Evolutionary conservation across 2,113 vertebrate genomes (phyloP), one percentile per base, ranked within the genome.

Genomic region (Scolopax mira): DNA sequence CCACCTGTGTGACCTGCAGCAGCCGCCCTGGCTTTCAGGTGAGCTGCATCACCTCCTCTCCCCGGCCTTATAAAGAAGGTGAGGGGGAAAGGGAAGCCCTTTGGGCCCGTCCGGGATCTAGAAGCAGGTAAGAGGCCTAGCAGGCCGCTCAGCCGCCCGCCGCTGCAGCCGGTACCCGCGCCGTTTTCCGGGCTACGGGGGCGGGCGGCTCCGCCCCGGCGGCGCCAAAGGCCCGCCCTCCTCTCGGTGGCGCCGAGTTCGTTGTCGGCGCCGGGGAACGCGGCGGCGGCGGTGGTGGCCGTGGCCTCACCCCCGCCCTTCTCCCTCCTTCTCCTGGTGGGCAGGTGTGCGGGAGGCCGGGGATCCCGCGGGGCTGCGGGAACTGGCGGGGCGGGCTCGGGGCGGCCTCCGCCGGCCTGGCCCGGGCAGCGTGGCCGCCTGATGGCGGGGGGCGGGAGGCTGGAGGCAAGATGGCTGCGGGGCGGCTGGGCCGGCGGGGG

Each of bases 81-180:
- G 18, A 42, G 3, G 21, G n/a, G 13, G 3, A 21, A 0, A 1
- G 3, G 15, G 1, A 1, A 0, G 3, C 5, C 16, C 6, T 8
- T 1, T 0, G 7, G 30, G 25, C 28, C 12, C 7, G 3, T 10
- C 31, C 4, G 9, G 8, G 31, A 28, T 60, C 52, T 42, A 18
- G 15, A 55, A 13, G 4, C 27, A 33, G 78, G 67, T 66, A 73
- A 11, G 77, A 27, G 13, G 49, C 54, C 52, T 11, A 2, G 6
- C 2, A 8, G 28, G 33, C 33, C 24, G 39, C 52, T 5, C 22
- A 7, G 37, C 11, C 4, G 35, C 49, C 19, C 10, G 13, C 13
- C 15, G 48, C 27, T 12, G n/a, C 11, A 19, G 46, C 15, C 10
- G 22, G 13, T 7, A 11, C 18, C 5, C 1, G 41, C 9, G 25